Evolutionary conservation across 2,888 invertebrate species (phyloP).

Genomic region (Ectemnius lituratus): DNA sequence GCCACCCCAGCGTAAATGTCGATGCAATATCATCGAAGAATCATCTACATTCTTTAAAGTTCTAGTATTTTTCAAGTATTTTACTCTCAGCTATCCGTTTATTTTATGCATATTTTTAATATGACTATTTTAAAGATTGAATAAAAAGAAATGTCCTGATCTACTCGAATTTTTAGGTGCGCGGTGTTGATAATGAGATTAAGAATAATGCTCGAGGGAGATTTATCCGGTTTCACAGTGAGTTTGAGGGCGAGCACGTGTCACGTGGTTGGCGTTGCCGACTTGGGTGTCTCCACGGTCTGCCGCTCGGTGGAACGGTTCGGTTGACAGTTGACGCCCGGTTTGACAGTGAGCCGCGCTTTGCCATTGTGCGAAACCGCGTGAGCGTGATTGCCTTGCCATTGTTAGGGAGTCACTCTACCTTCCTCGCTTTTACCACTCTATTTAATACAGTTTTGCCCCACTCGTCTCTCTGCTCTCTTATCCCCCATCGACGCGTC

Average conservation of each 20-base stretch:
- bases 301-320: slow-evolving; percentile 56
- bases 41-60: too few relatives aligned
- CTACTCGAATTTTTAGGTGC: too few relatives aligned
- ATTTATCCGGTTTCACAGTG: slow-evolving; percentile 27
- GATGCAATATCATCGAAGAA: too few relatives aligned
- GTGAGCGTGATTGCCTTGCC: slow-evolving; percentile 71
- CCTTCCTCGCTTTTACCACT: slow-evolving; percentile 28
- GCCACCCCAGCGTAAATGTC: too few relatives aligned
- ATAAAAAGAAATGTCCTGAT: too few relatives aligned
- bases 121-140: too few relatives aligned
- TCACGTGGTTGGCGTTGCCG: slow-evolving; percentile 31
- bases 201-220: too few relatives aligned
- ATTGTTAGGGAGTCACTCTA: slow-evolving; percentile 62
- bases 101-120: too few relatives aligned
- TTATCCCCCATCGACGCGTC: background rate
- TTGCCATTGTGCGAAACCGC: slow-evolving; percentile 72
- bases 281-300: slow-evolving; percentile 53
- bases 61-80: too few relatives aligned
- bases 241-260: slow-evolving; percentile 3
- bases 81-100: too few relatives aligned
- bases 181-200: too few relatives aligned
- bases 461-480: background rate
- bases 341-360: slow-evolving; percentile 73
- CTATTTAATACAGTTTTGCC: slow-evolving; percentile 8
- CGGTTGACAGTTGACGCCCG: slow-evolving; percentile 76